Base-by-base conservation (phyloP, 2,797 vertebrate species). In the Muscicapa comitata region DNA sequence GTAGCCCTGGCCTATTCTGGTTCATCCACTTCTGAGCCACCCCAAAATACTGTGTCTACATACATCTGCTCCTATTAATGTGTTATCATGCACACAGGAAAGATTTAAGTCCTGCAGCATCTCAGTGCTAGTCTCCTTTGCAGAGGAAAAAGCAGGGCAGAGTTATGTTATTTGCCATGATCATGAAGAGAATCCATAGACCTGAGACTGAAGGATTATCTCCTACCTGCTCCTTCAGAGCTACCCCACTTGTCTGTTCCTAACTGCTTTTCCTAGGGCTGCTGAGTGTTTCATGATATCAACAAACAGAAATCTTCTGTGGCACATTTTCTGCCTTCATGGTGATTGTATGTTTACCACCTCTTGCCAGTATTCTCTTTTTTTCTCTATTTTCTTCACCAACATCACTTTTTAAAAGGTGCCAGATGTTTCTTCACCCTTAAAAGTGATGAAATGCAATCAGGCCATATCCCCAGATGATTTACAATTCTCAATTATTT, bases 401-500 rank as follows among this genome's bases (percentile, higher is more conserved):
- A 63, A 19, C 6, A 35, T 63, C 55, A 26, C 43, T 92, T 89
- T 90, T 85, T 37, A 54, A 79, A 94, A 65, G 50, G 26, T 73
- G 33, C 12, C 71, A 78, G 58, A 77, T 87, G 37, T 67, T 92
- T 92, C 50, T 83, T 82, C 68, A 72, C 79, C 71, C 37, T 65
- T 74, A 86, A 90, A 86, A 86, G 15, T 84, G 54, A 51, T 80
- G 48, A 55, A 61, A 65, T 40, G 35, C 61, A 86, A 80, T 63
- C 75, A 88, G 63, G n/a, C 15, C 50, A 48, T 47, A 79, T 35
- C 42, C 48, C 17, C 54, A 75, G 42, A 90, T 53, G 77, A 87
- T 51, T 96, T 85, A 83, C 3, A 85, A 45, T 66, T 89, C 62
- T 95, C 66, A 77, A 25, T 84, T 91, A 68, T 93, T 93, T 90